These are phyloP conservation scores for Sus scrofa DNA, from an alignment of 2,113 vertebrate genomes.

Conservation along the genomic window DNA sequence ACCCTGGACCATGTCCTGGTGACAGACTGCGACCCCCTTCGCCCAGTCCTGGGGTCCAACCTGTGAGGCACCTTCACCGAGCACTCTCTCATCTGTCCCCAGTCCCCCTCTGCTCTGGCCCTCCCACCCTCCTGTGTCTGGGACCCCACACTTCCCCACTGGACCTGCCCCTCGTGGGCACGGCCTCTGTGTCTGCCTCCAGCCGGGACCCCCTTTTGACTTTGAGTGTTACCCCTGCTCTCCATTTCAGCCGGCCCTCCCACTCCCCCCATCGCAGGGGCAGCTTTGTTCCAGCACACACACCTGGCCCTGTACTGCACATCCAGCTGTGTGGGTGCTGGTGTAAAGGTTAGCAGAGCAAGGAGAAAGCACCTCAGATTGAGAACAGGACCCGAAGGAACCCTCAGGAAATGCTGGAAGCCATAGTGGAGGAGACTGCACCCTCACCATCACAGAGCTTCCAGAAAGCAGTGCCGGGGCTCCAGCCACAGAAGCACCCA, in stretches of 20 bases:
- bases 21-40: neutral
- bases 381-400: neutral
- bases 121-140: neutral
- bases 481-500: no score
- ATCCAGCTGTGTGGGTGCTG: neutral
- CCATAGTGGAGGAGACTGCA: neutral
- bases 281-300: neutral
- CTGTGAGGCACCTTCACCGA: neutral
- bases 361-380: neutral
- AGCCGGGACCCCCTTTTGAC: neutral
- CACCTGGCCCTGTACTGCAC: no score
- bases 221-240: neutral
- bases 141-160: neutral
- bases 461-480: neutral
- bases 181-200: neutral
- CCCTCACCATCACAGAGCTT: neutral
- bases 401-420: neutral
- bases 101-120: neutral
- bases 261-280: rapidly evolving
- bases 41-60: neutral
- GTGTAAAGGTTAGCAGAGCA: neutral
- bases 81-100: neutral
- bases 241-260: neutral
- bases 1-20: neutral
- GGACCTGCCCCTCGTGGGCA: neutral